These are phyloP conservation scores for Dexiosoma caninum DNA, from an alignment of 2,888 invertebrate genomes.

Conservation along the genomic window DNA sequence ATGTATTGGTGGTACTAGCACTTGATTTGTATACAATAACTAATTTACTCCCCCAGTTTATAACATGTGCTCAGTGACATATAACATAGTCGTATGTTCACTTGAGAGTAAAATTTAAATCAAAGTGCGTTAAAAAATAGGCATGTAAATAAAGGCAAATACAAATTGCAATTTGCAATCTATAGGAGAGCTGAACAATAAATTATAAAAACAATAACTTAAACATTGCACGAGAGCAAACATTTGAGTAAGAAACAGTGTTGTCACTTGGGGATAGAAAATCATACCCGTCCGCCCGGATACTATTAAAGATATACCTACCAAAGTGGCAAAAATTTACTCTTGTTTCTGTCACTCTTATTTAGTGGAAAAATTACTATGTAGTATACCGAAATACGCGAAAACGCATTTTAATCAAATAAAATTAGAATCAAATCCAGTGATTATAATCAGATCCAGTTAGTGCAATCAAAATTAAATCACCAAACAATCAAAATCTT, in stretches of 20 bases:
- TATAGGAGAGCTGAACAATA: not conserved
- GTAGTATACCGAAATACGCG: no score
- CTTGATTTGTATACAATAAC: no score
- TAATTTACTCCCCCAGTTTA: not conserved
- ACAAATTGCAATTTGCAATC: not conserved
- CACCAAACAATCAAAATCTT: no score
- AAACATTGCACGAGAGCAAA: slow-evolving; percentile 17
- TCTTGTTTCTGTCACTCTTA: no score
- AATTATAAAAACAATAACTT: slow-evolving; percentile 3
- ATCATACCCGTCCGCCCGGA: not conserved
- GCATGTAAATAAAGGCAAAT: not conserved
- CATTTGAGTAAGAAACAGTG: not conserved
- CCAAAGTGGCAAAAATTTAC: no score
- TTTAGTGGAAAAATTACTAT: no score
- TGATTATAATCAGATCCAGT: no score
- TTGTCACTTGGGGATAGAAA: not conserved
- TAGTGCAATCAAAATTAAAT: no score
- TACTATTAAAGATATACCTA: not conserved
- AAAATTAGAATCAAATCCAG: no score
- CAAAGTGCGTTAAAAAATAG: slow-evolving; percentile 17
- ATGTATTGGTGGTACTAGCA: no score
- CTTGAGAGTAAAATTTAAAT: not conserved
- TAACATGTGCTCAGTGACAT: slow-evolving; percentile 37
- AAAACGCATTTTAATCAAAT: no score
- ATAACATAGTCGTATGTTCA: not conserved